Evolutionary conservation across 1,140 invertebrate genomes (phyloP), one percentile per base, ranked within the genome.

Genomic region (Zaprionus davidi): DNA sequence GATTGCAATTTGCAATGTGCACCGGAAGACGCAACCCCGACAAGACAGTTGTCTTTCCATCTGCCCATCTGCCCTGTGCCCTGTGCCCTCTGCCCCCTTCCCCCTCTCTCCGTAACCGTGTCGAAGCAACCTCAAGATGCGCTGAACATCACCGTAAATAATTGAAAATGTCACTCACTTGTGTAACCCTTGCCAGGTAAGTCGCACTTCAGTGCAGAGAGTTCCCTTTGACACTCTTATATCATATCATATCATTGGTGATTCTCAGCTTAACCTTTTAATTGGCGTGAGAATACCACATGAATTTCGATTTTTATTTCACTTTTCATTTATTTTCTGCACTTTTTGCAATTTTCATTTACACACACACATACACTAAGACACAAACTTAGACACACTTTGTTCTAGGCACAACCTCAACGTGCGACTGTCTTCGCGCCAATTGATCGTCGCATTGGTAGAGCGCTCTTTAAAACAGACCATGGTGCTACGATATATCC

Each of bases 271-370:
- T 71, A 57, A 71, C 15, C 53, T 58, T 72, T 81, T 87, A 80
- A 88, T 88, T 88, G 78, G 62, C 84, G 84, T 88, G 84, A 88
- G 84, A 88, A 87, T 71, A 71, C 31, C 44, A 41, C 76, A 38
- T 34, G 41, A 62, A 41, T 57, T 65, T 44, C 34, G 7, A 41
- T 34, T 63, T 76, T 31, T 26, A 44, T 34, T 51, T 46, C 9
- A 49, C 20, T 26, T 66, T 46, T 49, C 20, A 34, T 36, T 22
- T 44, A 6, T 46, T 46, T 46, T 41, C 38, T 46, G n/a, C 17
- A 17, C 0, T 55, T 12, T 66, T 59, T 44, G 57, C 20, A 51
- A 57, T 24, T 57, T 70, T 53, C 57, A 46, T 58, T 71, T 24
- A 56, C 44, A 53, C 55, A 68, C 60, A 41, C 64, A 63, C 53